Base-by-base conservation (phyloP, 1,140 invertebrate genomes). In the Sitobion miscanthi region DNA sequence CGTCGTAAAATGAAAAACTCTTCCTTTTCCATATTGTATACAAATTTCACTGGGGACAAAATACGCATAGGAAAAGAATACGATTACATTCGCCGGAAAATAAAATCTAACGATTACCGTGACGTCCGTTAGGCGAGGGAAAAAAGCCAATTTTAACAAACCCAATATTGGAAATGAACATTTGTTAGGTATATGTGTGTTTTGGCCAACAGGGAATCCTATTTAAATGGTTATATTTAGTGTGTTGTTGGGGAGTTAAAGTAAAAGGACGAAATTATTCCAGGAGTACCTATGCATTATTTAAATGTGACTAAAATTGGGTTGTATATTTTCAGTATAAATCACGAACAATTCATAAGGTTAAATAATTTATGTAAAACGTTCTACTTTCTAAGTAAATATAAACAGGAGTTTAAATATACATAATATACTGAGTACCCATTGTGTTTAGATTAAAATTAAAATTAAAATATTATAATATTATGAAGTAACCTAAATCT, bases 111-210 rank as follows among this genome's bases (percentile, higher is more conserved):
- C 49, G 87, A 89, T 89, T 89, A 49, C 49, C 20, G 14, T 89
- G 87, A 38, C 6, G 49, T 89, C 35, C 47, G 87, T 38, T 86
- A 83, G 77, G 20, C 6, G 45, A 38, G 35, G 7, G 21, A 21
- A 25, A 89, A 89, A 49, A 89, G n/a, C 49, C 87, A 89, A 89
- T 89, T 89, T 54, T 54, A 54, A 54, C 20, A 89, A 89, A 89
- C 49, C 52, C 87, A 25, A 89, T 89, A 89, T 54, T 38, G 35
- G 49, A 54, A 54, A 54, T 54, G n/a, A 89, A 23, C 87, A 35
- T 89, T 30, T 38, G 38, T 42, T 85, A 6, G 42, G 0, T 54
- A 21, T 54, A 6, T 88, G 20, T 52, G n/a, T 52, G 9, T 88
- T 52, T 88, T 77, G 14, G n/a, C 62, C 62, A 77, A 77, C 62